Conservation (phyloP, 2,113 vertebrate species). For the Murina feae region DNA sequence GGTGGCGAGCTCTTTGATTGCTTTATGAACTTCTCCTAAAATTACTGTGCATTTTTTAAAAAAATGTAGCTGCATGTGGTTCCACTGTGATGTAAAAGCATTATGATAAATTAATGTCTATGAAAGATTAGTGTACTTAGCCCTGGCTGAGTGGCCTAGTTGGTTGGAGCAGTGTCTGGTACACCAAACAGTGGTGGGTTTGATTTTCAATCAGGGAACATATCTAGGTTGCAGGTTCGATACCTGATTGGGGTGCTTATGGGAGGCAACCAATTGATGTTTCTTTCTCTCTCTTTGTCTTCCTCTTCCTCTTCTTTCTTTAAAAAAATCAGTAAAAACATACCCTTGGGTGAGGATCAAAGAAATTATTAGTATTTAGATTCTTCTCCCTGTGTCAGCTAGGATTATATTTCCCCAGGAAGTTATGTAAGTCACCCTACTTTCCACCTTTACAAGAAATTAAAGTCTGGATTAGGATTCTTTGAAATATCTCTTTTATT, state of each 20-base stretch:
- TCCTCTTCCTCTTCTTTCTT: background rate
- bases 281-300: background rate
- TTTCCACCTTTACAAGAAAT: background rate
- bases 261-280: background rate
- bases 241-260: background rate
- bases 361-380: background rate
- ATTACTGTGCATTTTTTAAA: background rate
- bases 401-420: background rate
- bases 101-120: background rate
- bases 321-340: background rate
- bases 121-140: background rate
- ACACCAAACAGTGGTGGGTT: background rate
- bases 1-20: background rate
- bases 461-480: background rate
- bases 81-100: background rate
- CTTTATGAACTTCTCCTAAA: conserved; percentile 8
- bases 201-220: background rate
- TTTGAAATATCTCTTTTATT: background rate
- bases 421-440: background rate
- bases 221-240: background rate
- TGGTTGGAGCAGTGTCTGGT: background rate
- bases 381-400: background rate
- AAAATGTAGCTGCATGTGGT: background rate
- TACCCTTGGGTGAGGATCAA: background rate
- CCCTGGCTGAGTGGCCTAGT: background rate